Conservation (phyloP, 2,888 invertebrate genomes). For the Rhingia campestris region DNA sequence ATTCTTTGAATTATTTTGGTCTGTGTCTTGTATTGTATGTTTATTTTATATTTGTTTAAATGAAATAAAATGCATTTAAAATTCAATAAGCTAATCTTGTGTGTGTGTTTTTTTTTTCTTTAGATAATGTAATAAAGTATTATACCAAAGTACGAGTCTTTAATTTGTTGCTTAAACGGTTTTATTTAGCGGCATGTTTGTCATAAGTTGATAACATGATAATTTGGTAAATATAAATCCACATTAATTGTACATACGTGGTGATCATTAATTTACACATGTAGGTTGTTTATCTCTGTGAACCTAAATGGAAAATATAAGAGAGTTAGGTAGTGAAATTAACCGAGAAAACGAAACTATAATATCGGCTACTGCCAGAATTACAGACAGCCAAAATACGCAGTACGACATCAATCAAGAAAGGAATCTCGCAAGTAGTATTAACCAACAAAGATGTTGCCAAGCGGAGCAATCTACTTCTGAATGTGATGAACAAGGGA, state of each 20-base stretch:
- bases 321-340: constrained; percentile 19
- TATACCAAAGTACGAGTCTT: background rate
- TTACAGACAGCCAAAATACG: background rate
- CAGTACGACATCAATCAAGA: constrained; percentile 14
- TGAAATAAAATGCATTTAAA: background rate
- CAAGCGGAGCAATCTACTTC: background rate
- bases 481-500: constrained; percentile 6
- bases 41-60: background rate
- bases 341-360: constrained; percentile 34
- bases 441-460: constrained; percentile 30
- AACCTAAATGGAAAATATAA: constrained; percentile 61
- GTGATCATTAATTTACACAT: background rate
- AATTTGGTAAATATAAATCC: constrained; percentile 32
- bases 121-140: constrained; percentile 3
- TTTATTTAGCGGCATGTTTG: constrained; percentile 12
- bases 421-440: constrained; percentile 2
- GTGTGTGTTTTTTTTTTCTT: background rate
- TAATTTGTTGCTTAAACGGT: background rate
- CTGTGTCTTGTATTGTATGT: background rate
- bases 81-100: background rate
- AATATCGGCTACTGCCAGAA: constrained; percentile 14
- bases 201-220: constrained; percentile 44
- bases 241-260: background rate
- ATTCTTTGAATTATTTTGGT: background rate
- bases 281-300: constrained; percentile 31